Base-by-base conservation (phyloP, 1,140 invertebrate genomes). In the Copidosoma floridanum region DNA sequence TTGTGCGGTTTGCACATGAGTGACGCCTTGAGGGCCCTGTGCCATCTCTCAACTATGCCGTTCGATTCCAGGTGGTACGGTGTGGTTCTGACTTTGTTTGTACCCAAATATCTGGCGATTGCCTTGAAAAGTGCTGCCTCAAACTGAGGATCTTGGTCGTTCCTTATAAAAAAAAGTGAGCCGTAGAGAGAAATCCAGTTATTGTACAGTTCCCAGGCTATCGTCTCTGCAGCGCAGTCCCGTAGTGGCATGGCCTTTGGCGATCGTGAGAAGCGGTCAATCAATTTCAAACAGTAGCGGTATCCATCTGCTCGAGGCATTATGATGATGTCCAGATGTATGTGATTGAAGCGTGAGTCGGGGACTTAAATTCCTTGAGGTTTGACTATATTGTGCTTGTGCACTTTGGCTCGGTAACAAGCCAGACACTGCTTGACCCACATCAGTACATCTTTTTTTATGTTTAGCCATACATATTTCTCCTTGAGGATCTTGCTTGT, bases 391-490 rank as follows among this genome's bases (percentile, higher is more conserved):
- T 6, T 35, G 32, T 35, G 32, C 6, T 14, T 6, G 14, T 35
- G 32, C 32, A 35, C 14, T 14, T 35, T 35, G 7, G 32, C 6
- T 8, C 32, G 32, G 7, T 35, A 14, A 8, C 32, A 35, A 6
- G 32, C 7, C 6, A 35, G 6, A 47, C 55, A 57, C n/a, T 41
- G 38, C 1, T 35, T 27, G n/a, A 44, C 55, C 16, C 16, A 47
- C 11, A 20, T 21, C 20, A 38, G 23, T 7, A 47, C 16, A n/a
- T 57, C 55, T n/a, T 38, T 57, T 8, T 27, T 35, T 23, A 57
- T 37, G 32, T 47, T 37, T 12, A 44, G 55, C 55, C 55, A 57
- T 5, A 57, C 44, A 16, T 47, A 57, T 24, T 24, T 57, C 7
- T 47, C 20, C 12, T 48, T 41, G 7, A 57, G 46, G 7, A n/a